Evolutionary conservation across 2,888 invertebrate species (phyloP).

Genomic region (Charanyca ferruginea): DNA sequence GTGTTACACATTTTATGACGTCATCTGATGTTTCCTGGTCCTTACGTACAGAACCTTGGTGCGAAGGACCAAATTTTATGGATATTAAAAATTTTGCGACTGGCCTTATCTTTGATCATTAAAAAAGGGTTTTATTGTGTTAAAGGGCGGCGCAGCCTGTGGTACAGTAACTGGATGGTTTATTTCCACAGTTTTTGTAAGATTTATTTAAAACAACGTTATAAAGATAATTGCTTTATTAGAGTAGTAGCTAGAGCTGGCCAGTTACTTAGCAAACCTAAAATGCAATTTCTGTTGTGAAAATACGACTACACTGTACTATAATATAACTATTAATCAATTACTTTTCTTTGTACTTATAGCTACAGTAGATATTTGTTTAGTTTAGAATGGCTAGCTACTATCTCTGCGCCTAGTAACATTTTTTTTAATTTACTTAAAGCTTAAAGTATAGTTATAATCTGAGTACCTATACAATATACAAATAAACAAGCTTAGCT

Average conservation of each 20-base stretch:
- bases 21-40: conserved; percentile 65
- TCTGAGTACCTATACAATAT: background rate
- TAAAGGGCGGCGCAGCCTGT: conserved; percentile 36
- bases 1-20: conserved; percentile 61
- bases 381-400: background rate
- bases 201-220: conserved; percentile 18
- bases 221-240: conserved; percentile 13
- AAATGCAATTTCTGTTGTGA: background rate
- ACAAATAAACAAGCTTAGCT: background rate
- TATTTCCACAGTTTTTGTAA: conserved; percentile 26
- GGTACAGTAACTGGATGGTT: conserved; percentile 45
- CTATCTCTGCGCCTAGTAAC: background rate
- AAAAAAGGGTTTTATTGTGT: conserved; percentile 64
- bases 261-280: background rate
- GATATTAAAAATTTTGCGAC: conserved; percentile 65
- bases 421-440: background rate
- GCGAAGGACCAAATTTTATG: conserved; percentile 65
- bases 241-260: background rate
- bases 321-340: background rate
- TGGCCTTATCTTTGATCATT: conserved; percentile 63
- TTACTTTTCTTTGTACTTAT: background rate
- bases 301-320: background rate
- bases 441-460: background rate
- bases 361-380: background rate
- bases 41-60: conserved; percentile 53